Base-by-base conservation (phyloP, 1,140 invertebrate genomes). In the Trypoxylus dichotomus region DNA sequence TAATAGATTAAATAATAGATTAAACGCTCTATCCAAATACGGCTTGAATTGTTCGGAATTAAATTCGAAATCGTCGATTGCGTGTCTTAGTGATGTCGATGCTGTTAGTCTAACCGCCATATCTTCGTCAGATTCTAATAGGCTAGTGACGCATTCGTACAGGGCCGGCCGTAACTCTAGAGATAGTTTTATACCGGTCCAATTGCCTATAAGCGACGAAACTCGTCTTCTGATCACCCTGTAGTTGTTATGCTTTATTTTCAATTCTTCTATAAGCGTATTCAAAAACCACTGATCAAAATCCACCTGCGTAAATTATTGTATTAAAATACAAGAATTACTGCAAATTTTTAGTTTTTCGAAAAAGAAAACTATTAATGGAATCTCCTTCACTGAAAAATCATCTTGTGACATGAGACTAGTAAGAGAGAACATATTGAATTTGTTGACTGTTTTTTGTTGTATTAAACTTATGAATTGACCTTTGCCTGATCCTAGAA, bases 241-340 rank as follows among this genome's bases (percentile, higher is more conserved):
- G 82, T 96, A 97, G 85, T 97, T 96, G 79, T 92, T 91, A 80
- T 93, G 92, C 84, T 92, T 93, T 8, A 95, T 90, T 85, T 93
- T 92, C 42, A 98, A 84, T 87, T 99, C 97, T 81, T 92, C 89
- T 63, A 94, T 90, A 77, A 98, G 86, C 74, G 94, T 92, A 37
- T 91, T 92, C n/a, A 91, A 91, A 82, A 98, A 95, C 96, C 96
- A 98, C 77, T 94, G 89, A 86, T 98, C 95, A 88, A 98, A 98
- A 86, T 97, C 94, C 19, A 96, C 89, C 91, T 94, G 84, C 60
- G 79, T 21, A 21, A 78, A 71, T 5, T 0, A 25, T 71, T 10
- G 24, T 32, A 3, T 37, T 37, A 27, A 32, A 21, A 41, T 47
- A 58, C 11, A 58, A 8, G 27, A 58, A 6, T 75, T 32, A 21